A percentile compares a stretch with the other conserved stretches of the same genome.
Conservation (phyloP, 2,797 vertebrate genomes). For the Poecilia picta region DNA sequence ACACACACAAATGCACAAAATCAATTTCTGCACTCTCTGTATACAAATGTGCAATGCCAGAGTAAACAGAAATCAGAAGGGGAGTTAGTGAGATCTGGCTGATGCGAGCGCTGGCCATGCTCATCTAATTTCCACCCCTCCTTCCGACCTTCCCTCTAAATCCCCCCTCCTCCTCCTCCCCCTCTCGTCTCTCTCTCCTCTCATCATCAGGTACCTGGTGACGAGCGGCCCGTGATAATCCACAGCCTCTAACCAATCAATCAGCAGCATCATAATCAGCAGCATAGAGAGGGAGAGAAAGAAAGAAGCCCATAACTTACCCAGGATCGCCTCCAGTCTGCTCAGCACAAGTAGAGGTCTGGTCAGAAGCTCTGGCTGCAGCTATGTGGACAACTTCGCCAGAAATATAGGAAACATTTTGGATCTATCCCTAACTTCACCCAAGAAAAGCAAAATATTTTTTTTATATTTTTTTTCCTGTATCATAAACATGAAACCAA, state of each 20-base stretch:
- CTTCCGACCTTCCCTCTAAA: conserved; percentile 25
- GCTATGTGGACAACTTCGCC: conserved; percentile 73
- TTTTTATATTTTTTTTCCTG: conserved; percentile 66
- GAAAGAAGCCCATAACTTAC: conserved; percentile 87
- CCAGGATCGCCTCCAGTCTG: conserved; percentile 87
- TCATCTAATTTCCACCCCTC: conserved; percentile 77
- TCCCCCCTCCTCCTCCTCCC: conserved; percentile 41
- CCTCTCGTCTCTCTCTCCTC: conserved; percentile 71
- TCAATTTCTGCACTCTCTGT: conserved; percentile 65
- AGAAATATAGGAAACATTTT: conserved; percentile 64
- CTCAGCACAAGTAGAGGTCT: conserved; percentile 74
- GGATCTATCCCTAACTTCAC: conserved; percentile 64
- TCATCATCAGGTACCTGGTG: conserved; percentile 87
- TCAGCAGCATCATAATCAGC: conserved; percentile 86
- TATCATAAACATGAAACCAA: conserved; percentile 80
- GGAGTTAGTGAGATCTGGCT: conserved; percentile 74
- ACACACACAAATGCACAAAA: conserved; percentile 68
- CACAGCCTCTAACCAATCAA: conserved; percentile 86
- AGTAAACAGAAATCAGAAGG: conserved; percentile 71
- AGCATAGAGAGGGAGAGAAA: conserved; percentile 71
- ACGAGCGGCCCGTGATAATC: conserved; percentile 84
- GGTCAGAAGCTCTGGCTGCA: conserved; percentile 72
- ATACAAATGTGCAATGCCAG: conserved; percentile 70
- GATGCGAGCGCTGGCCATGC: conserved; percentile 70
- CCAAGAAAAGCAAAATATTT: conserved; percentile 45